Evolutionary conservation across 2,113 vertebrate species (phyloP), one percentile per base, ranked within the genome.

Genomic region (Symphodus melops): DNA sequence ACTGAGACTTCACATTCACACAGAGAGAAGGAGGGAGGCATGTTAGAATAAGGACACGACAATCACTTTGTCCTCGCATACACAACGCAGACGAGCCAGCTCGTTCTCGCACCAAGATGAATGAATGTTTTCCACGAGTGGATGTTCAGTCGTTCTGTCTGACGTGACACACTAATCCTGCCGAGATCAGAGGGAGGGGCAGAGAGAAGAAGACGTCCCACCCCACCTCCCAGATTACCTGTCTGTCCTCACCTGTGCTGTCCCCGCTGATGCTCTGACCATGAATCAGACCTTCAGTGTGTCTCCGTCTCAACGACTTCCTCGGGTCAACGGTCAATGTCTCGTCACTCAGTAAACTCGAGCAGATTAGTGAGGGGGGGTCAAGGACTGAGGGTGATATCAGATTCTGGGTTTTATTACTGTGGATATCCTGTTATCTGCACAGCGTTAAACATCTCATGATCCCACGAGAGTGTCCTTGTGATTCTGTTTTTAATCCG

Each of bases 281-380:
- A 79, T 91, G 86, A 91, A 89, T 90, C 77, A 68, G 85, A 85
- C 70, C 84, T 82, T 83, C 84, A 94, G 87, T 93, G 88, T 82
- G 60, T 72, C 86, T 90, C 83, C 87, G 90, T 90, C 89, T 89
- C 83, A 92, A 90, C 88, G 59, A 88, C 93, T 95, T 95, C 94
- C 94, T 93, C 87, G 89, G 95, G 93, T 95, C 94, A 91, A 55
- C 63, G 88, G 89, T 88, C 86, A 85, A 80, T 69, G 83, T 85
- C 86, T 61, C 81, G 75, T 91, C 85, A 90, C 85, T 92, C 91
- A 88, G 25, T 82, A 74, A 81, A 39, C 59, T 36, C 76, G 59
- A 72, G 52, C 33, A 83, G 64, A 85, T 86, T 66, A 87, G 72
- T 54, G 72, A 51, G 51, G 72, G 67, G 13, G 53, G 81, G 77